Evolutionary conservation across 2,888 invertebrate genomes (phyloP), one percentile per base, ranked within the genome.

Genomic region (Caenorhabditis macrosperma): DNA sequence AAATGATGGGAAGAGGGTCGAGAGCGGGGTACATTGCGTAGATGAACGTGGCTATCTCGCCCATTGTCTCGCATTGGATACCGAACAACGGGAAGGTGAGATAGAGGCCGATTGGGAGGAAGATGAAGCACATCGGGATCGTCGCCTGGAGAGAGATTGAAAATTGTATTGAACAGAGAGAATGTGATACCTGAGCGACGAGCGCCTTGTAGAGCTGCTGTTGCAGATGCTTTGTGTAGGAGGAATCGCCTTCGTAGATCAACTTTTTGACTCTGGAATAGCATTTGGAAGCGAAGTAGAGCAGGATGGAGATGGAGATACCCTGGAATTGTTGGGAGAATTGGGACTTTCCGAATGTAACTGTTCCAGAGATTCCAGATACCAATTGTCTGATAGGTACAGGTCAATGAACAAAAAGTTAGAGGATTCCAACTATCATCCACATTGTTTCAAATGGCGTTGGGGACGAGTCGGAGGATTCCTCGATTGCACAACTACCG

Each of bases 1-100:
- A 75, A 46, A 75, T 75, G 26, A 67, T 75, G 22, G 75, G 75
- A n/a, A 75, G 35, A 12, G 75, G 75, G 33, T 75, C 75, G 5
- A 75, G 26, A 9, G 75, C 75, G 12, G 75, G 75, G 54, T 75
- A 75, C 54, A 75, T 46, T 10, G 75, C 75, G 46, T 60, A 67
- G 24, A 60, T 38, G 38, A 60, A 75, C 4, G 64, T 67, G 9
- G 26, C 75, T 9, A 67, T 33, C 41, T 67, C 33, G 9, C 66
- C 60, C 33, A 50, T 60, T 10, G 41, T 10, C 33, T 75, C 67
- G 7, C 24, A 46, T 15, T 67, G 17, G 50, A 67, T 46, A 30
- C 66, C 75, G 50, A 75, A 20, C 0, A 75, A 12, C 1, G 75
- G 75, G 20, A 66, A 41, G 1, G 67, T 67, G 12, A 67, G 54